Conservation (phyloP, 1,140 invertebrate genomes). For the Arctopsyche grandis region DNA sequence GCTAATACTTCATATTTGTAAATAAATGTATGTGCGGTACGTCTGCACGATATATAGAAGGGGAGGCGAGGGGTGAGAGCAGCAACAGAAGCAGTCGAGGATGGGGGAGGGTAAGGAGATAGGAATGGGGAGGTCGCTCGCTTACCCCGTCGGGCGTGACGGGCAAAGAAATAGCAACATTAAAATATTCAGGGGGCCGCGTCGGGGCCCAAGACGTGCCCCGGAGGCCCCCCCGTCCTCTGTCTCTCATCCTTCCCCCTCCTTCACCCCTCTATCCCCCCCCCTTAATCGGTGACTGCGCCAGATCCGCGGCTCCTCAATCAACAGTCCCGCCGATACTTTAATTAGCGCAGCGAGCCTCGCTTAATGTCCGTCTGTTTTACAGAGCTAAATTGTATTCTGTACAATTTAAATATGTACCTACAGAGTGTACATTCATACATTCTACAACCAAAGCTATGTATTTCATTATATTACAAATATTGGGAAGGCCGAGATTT, state of each 20-base stretch:
- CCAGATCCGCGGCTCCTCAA: conserved; percentile 21
- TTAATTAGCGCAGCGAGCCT: conserved; percentile 5
- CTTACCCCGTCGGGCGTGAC: conserved; percentile 43
- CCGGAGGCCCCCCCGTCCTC: not conserved
- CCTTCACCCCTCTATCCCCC: not conserved
- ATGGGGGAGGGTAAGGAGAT: too few relatives aligned
- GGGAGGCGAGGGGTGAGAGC: not conserved
- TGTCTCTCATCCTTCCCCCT: not conserved
- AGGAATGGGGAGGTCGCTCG: not conserved
- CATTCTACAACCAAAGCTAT: too few relatives aligned
- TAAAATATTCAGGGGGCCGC: conserved; percentile 42
- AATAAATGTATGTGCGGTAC: conserved; percentile 44
- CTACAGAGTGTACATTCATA: too few relatives aligned
- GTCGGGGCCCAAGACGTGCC: conserved; percentile 31
- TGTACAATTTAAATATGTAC: too few relatives aligned
- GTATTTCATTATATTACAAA: too few relatives aligned
- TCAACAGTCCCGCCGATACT: conserved; percentile 26
- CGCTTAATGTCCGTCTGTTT: conserved; percentile 10
- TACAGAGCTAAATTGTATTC: too few relatives aligned
- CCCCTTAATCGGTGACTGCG: not conserved
- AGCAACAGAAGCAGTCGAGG: not conserved
- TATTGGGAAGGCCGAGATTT: too few relatives aligned
- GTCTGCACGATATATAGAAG: not conserved
- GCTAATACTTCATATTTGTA: conserved; percentile 46
- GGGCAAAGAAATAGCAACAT: conserved; percentile 49